These are phyloP conservation scores for Eupithecia abbreviata DNA, from an alignment of 2,888 invertebrate species.

Conservation along the genomic window DNA sequence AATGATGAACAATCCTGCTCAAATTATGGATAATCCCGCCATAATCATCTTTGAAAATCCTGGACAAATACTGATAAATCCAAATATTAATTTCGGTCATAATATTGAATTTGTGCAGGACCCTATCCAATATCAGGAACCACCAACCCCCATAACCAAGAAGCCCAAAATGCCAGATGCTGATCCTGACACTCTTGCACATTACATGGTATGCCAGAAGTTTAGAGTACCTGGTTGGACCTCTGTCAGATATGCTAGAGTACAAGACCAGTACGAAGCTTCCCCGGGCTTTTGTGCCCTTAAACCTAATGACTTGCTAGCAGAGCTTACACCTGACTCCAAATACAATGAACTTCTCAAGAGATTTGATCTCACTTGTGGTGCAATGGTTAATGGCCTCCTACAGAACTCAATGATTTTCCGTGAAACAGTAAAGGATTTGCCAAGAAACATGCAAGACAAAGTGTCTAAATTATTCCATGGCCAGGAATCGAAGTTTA, in stretches of 20 bases:
- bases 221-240: neutral
- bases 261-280: neutral
- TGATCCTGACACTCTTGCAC: neutral
- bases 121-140: neutral
- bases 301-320: conserved; percentile 2
- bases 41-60: too few relatives aligned
- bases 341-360: neutral
- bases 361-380: conserved; percentile 2
- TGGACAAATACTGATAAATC: too few relatives aligned
- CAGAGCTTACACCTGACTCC: neutral
- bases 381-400: neutral
- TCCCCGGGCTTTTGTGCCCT: conserved; percentile 2
- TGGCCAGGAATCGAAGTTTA: neutral
- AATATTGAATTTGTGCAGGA: neutral
- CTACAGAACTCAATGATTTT: neutral
- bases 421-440: neutral
- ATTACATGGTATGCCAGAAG: neutral
- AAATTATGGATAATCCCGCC: too few relatives aligned
- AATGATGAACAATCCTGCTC: neutral
- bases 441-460: neutral
- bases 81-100: too few relatives aligned
- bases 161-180: neutral
- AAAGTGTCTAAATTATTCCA: neutral
- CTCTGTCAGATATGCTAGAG: neutral
- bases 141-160: neutral